These are phyloP conservation scores for Leptinotarsa juncta DNA, from an alignment of 2,888 invertebrate species.

Conservation along the genomic window DNA sequence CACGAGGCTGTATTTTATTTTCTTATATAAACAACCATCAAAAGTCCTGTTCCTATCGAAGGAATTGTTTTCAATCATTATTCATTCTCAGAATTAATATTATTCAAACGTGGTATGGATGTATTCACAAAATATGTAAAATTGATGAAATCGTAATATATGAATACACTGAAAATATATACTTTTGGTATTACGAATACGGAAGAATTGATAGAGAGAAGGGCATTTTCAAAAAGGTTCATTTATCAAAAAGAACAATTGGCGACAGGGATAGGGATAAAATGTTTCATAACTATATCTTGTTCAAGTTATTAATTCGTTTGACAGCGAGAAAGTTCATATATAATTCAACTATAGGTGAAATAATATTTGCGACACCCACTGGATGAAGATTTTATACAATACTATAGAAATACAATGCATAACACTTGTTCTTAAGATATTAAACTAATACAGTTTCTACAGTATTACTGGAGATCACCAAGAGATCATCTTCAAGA, in stretches of 20 bases:
- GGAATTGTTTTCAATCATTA: conserved; percentile 9
- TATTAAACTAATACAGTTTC: background rate
- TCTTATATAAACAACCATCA: conserved; percentile 20
- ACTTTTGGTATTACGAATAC: background rate
- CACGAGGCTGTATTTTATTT: conserved; percentile 13
- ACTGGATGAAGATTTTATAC: no score
- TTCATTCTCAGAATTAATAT: conserved; percentile 7
- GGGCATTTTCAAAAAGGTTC: background rate
- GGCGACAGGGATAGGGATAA: no score
- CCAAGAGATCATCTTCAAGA: no score
- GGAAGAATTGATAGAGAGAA: background rate
- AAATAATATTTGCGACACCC: no score
- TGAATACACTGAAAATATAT: background rate
- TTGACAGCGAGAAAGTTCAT: no score
- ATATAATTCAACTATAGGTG: no score
- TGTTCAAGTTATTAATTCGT: no score
- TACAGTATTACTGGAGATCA: no score
- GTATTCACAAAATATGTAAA: background rate
- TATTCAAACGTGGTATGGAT: background rate
- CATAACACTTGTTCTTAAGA: background rate
- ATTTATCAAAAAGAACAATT: no score
- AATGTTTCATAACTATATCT: no score
- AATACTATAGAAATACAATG: no score
- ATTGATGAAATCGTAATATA: background rate
- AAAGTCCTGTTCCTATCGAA: conserved; percentile 2